These are phyloP conservation scores for Drosophila orena DNA, from an alignment of 1,140 invertebrate genomes.

Conservation along the genomic window DNA sequence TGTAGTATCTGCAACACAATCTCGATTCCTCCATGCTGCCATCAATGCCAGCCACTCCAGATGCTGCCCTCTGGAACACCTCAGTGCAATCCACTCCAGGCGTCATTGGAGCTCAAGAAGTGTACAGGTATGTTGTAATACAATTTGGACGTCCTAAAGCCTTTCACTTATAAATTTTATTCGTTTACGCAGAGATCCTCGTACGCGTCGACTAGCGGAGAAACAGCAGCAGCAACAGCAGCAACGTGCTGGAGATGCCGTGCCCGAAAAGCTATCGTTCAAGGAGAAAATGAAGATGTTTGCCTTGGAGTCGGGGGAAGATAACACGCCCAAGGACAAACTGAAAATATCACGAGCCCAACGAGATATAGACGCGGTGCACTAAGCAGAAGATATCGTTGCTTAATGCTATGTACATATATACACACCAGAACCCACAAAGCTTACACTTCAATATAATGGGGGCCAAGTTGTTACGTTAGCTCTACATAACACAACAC, in stretches of 20 bases:
- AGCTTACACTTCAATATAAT: slow-evolving; percentile 59
- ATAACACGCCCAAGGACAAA: slow-evolving; percentile 94
- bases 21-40: slow-evolving; percentile 75
- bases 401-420: slow-evolving; percentile 60
- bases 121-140: slow-evolving; percentile 89
- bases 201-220: slow-evolving; percentile 91
- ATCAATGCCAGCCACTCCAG: slow-evolving; percentile 88
- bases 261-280: slow-evolving; percentile 96
- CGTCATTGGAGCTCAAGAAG: slow-evolving; percentile 97
- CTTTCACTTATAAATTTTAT: slow-evolving; percentile 1
- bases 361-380: slow-evolving; percentile 93
- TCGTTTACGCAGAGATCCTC: slow-evolving; percentile 89
- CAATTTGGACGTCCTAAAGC: too few relatives aligned
- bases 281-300: slow-evolving; percentile 99
- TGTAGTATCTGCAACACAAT: slow-evolving; percentile 61
- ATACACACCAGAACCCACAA: slow-evolving; percentile 38
- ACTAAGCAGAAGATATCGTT: slow-evolving; percentile 66
- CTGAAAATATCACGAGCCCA: slow-evolving; percentile 97
- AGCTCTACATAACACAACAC: slow-evolving; percentile 50
- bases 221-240: slow-evolving; percentile 90
- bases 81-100: slow-evolving; percentile 91
- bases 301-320: slow-evolving; percentile 95
- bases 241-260: slow-evolving; percentile 87
- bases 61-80: slow-evolving; percentile 86
- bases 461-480: slow-evolving; percentile 73